Evolutionary conservation across 1,140 invertebrate species (phyloP).

Genomic region (Pseudoatta argentina): DNA sequence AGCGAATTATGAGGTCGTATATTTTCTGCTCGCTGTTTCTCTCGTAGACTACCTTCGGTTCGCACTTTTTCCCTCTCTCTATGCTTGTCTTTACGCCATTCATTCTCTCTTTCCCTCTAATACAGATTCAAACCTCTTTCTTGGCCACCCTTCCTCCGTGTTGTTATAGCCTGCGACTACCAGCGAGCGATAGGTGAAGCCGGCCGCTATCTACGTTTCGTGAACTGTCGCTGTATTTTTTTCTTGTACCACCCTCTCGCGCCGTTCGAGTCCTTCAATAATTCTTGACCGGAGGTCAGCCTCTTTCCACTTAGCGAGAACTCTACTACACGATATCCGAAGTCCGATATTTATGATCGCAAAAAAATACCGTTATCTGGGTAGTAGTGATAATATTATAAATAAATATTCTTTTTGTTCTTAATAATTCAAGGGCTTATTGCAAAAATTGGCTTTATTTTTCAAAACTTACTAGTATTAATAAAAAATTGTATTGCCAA

Average conservation of each 20-base stretch:
- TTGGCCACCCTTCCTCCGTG: not conserved
- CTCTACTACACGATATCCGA: conserved; percentile 10
- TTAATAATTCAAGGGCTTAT: not conserved
- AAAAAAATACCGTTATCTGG: conserved; percentile 1
- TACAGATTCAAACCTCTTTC: conserved; percentile 24
- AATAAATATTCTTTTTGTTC: conserved; percentile 11
- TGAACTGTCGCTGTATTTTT: conserved; percentile 74
- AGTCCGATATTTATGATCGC: not conserved
- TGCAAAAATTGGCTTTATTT: too few relatives aligned
- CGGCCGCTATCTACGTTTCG: conserved; percentile 62
- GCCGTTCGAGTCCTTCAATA: conserved; percentile 47
- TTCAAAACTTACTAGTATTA: too few relatives aligned
- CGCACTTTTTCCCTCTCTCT: not conserved
- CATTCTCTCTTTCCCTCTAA: not conserved
- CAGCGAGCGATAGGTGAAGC: conserved; percentile 45
- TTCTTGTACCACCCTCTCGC: conserved; percentile 47
- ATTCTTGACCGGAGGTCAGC: conserved; percentile 49
- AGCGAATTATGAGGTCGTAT: conserved; percentile 79
- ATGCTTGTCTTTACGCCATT: not conserved
- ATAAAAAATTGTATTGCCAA: too few relatives aligned
- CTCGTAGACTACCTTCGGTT: not conserved
- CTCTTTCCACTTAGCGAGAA: conserved; percentile 45
- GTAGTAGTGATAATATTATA: not conserved
- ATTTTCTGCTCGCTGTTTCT: conserved; percentile 54
- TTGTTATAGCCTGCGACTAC: conserved; percentile 8